Evolutionary conservation across 1,140 invertebrate genomes (phyloP).

Genomic region (Chionoecetes opilio): DNA sequence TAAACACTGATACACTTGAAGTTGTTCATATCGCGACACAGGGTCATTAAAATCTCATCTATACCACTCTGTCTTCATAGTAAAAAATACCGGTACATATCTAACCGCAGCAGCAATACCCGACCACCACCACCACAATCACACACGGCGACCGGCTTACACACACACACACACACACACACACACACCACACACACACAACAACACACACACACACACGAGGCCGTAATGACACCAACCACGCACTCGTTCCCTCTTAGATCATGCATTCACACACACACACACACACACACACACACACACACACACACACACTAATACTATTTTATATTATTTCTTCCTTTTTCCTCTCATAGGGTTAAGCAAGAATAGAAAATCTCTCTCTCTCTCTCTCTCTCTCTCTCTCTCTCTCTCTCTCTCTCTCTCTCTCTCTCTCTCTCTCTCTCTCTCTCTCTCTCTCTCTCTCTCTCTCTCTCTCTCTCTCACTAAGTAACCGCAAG

Average conservation of each 20-base stretch:
- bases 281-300: too few species aligned
- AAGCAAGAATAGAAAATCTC: too few species aligned
- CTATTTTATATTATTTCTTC: too few species aligned
- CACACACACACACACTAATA: too few species aligned
- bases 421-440: background rate
- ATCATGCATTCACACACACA: background rate
- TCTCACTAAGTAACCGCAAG: background rate
- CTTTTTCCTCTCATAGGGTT: too few species aligned
- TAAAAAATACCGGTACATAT: constrained; percentile 10
- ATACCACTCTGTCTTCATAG: background rate
- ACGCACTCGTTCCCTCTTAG: background rate
- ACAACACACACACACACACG: too few species aligned
- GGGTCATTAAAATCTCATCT: too few species aligned
- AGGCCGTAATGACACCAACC: background rate
- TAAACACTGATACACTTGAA: too few species aligned
- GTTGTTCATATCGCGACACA: too few species aligned
- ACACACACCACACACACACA: too few species aligned
- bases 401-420: background rate
- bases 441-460: background rate
- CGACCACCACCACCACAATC: background rate
- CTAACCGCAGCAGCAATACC: background rate
- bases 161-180: too few species aligned
- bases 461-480: background rate
- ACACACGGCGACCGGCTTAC: background rate
- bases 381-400: background rate